A percentile compares a stretch with the other conserved stretches of the same genome.
Evolutionary conservation across 2,797 vertebrate genomes (phyloP).

Genomic region (Helostoma temminkii): DNA sequence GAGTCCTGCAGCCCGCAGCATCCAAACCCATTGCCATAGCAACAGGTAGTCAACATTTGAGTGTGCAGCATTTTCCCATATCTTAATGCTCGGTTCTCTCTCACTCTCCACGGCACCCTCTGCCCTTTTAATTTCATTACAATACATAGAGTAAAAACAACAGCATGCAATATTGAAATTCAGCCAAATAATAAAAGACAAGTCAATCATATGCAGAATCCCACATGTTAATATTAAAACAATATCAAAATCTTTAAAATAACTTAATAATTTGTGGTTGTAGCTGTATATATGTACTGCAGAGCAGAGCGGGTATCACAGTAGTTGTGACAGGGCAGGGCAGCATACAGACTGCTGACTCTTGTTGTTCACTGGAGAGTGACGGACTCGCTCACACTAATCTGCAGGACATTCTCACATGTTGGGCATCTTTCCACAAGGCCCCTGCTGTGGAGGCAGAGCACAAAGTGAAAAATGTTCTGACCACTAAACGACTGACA

Average conservation of each 20-base stretch:
- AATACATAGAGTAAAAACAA: constrained; percentile 62
- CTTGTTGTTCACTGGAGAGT: constrained; percentile 39
- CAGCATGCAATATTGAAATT: constrained; percentile 59
- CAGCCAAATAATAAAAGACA: constrained; percentile 53
- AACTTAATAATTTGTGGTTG: background rate
- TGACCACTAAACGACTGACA: constrained; percentile 63
- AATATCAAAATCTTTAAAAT: constrained; percentile 10
- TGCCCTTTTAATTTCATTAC: constrained; percentile 78
- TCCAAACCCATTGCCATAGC: constrained; percentile 85
- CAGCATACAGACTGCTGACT: constrained; percentile 32
- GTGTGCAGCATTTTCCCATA: constrained; percentile 77
- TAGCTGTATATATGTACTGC: constrained; percentile 13
- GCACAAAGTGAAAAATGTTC: constrained; percentile 53
- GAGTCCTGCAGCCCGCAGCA: constrained; percentile 83
- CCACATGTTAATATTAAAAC: constrained; percentile 36
- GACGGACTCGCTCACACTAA: constrained; percentile 73
- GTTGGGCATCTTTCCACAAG: constrained; percentile 63
- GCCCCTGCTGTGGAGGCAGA: constrained; percentile 62
- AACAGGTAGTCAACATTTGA: constrained; percentile 88
- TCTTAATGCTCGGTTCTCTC: constrained; percentile 69
- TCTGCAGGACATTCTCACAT: constrained; percentile 79
- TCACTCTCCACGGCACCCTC: constrained; percentile 66
- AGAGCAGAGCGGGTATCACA: constrained; percentile 17
- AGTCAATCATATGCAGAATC: constrained; percentile 34
- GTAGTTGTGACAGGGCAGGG: constrained; percentile 30